phyloP scores from a whole-genome alignment of 2,888 invertebrate genomes.

The Drosophila paucipuncta region DNA sequence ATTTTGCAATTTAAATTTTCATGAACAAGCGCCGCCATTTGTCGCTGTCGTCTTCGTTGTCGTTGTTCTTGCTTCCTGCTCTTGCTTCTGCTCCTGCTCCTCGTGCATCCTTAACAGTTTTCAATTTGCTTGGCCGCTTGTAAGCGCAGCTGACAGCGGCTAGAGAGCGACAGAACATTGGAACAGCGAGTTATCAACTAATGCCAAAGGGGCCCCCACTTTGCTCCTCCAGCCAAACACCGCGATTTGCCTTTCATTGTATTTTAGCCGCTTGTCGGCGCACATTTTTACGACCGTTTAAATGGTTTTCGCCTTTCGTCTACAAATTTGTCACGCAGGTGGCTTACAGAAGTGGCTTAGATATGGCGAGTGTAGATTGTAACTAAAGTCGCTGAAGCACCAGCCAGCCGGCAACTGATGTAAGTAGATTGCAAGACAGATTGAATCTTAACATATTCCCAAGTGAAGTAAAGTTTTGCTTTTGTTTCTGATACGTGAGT shows the following conservation, averaged over 20 bases:
- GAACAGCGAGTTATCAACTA: slow-evolving; percentile 48
- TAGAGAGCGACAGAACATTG: slow-evolving; percentile 49
- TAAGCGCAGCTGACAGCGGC: slow-evolving; percentile 78
- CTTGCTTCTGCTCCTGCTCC: background rate
- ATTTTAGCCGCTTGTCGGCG: slow-evolving; percentile 71
- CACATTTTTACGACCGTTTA: slow-evolving; percentile 79
- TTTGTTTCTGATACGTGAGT: background rate
- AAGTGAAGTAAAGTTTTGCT: background rate
- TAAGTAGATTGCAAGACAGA: slow-evolving; percentile 16
- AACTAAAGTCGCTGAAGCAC: background rate
- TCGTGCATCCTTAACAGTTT: slow-evolving; percentile 72
- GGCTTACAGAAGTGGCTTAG: slow-evolving; percentile 31
- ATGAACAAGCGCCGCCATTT: slow-evolving; percentile 80
- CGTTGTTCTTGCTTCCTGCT: slow-evolving; percentile 21
- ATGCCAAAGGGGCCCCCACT: slow-evolving; percentile 34
- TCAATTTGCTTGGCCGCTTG: slow-evolving; percentile 77
- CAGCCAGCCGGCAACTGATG: slow-evolving; percentile 9
- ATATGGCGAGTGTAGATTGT: slow-evolving; percentile 13
- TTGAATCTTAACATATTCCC: slow-evolving; percentile 12
- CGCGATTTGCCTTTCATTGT: slow-evolving; percentile 63
- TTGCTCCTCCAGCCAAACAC: background rate
- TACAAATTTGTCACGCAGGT: slow-evolving; percentile 64
- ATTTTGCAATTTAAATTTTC: slow-evolving; percentile 81
- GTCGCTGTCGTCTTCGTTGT: slow-evolving; percentile 66
- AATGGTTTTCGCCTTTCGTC: slow-evolving; percentile 71